Percentiles rank a stretch among this genome's conserved stretches.
These are phyloP conservation scores for Eulithis testata DNA, from an alignment of 2,888 invertebrate species.

Conservation along the genomic window DNA sequence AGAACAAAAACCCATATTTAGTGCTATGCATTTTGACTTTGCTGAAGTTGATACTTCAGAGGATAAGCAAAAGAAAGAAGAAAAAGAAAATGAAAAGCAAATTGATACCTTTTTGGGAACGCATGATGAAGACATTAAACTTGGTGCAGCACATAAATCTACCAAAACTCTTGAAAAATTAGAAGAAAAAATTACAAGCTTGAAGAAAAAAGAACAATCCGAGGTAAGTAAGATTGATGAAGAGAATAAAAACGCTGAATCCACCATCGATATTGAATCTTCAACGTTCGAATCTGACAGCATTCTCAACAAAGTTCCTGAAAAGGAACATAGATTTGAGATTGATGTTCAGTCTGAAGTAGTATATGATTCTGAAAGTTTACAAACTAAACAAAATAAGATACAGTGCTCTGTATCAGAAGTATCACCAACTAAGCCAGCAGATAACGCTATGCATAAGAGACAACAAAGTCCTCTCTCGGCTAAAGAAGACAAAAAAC, in stretches of 20 bases:
- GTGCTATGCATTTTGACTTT: conserved; percentile 20
- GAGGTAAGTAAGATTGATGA: conserved; percentile 11
- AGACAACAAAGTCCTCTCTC: conserved; percentile 37
- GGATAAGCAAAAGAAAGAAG: conserved; percentile 25
- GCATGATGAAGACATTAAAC: conserved; percentile 26
- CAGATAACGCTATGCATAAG: conserved; percentile 10
- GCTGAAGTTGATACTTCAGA: conserved; percentile 28
- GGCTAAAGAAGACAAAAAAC: conserved; percentile 40
- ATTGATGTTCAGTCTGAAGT: conserved; percentile 47
- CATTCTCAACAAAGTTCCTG: conserved; percentile 56
- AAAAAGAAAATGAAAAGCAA: conserved; percentile 28
- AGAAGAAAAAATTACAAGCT: conserved; percentile 74
- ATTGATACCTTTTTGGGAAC: background rate
- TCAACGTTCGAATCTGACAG: conserved; percentile 50
- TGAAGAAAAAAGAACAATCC: conserved; percentile 60
- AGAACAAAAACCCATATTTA: conserved; percentile 32
- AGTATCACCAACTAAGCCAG: conserved; percentile 5
- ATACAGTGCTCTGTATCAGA: conserved; percentile 3
- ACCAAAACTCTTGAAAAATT: conserved; percentile 76
- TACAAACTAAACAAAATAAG: conserved; percentile 14
- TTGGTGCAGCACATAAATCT: conserved; percentile 65
- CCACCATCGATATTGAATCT: conserved; percentile 54
- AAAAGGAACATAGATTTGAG: conserved; percentile 60
- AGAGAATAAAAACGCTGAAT: conserved; percentile 22
- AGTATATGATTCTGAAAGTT: conserved; percentile 21